Evolutionary conservation across 1,140 invertebrate genomes (phyloP), one percentile per base, ranked within the genome.

Genomic region (Agraylea sexmaculata): DNA sequence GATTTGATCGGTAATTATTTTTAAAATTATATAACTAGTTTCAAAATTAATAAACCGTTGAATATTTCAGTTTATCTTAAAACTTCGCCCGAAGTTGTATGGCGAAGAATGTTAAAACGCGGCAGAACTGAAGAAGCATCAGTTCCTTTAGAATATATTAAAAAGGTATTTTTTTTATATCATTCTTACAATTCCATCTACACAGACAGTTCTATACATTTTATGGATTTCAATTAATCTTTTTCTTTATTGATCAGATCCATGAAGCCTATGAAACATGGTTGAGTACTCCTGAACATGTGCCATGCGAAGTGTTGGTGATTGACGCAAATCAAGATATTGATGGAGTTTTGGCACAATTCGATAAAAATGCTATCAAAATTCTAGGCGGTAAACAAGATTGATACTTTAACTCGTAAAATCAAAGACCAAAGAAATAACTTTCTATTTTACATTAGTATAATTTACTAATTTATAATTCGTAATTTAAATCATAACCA

Each of bases 31-130:
- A 25, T 25, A 25, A 25, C n/a, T 25, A 25, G 5, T 31, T 8
- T 31, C 7, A 31, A 12, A 31, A 31, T 31, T 31, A 12, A 31
- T 7, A 31, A 7, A 31, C 16, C 25, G 21, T 3, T 27, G 12
- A 46, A 55, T 42, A 49, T 67, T 74, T 19, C 58, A 89, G 88
- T 94, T 13, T 94, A 94, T 60, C 59, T 94, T 18, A 71, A 74
- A 50, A 87, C 85, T 35, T 71, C 78, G 13, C 89, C 90, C 10
- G 75, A 88, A 60, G 66, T 81, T 13, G 87, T 86, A 1, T 83
- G 78, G 57, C 69, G 88, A 43, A 69, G 90, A 50, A 84, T 92
- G 57, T 71, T 73, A 51, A 60, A 69, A 46, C 68, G 90, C 28
- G 77, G 74, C 1, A 71, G 89, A 17, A 74, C 72, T 42, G 89